Base-by-base conservation (phyloP, 2,113 vertebrate species). In the Cricetomys ansorgei region DNA sequence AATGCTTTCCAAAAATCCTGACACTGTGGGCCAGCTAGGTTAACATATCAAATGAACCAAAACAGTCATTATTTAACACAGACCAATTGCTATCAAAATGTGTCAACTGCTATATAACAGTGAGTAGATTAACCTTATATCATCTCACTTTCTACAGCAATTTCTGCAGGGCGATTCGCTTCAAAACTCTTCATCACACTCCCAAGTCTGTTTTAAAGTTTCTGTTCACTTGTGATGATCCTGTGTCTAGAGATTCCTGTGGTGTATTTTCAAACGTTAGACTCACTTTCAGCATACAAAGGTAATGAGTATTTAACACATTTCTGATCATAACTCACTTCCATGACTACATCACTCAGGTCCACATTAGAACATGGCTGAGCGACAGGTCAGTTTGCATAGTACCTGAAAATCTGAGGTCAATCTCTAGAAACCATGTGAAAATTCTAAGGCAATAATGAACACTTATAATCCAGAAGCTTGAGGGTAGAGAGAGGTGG, bases 221-320 rank as follows among this genome's bases (percentile, higher is more conserved):
- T 77, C 19, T 57, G 37, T 83, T 4, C 3, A 40, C 37, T 77
- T 76, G 31, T 59, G 55, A 85, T n/a, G 75, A 3, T 59, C 59
- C 23, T 69, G 10, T 34, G 67, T 9, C 17, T 19, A 17, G 6
- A 0, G 1, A 7, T 10, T 7, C 10, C n/a, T n/a, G 7, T 62
- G 21, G 7, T 16, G 1, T 62, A 72, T 2, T 72, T 57, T 7
- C n/a, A 67, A 55, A 67, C 17, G 10, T 23, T 43, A 45, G 37
- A 10, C 11, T 43, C 7, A 43, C 12, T 11, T 75, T 90, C 17
- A 43, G 2, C 8, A 43, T 27, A n/a, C 1, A 57, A 55, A 81
- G 10, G 3, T 40, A 34, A 62, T 40, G 21, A 37, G 5, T 31
- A 53, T 84, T 67, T 27, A 67, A 65, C 16, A 5, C 31, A 69